These are phyloP conservation scores for Drosophila quinaria DNA, from an alignment of 2,888 invertebrate species.

Conservation along the genomic window DNA sequence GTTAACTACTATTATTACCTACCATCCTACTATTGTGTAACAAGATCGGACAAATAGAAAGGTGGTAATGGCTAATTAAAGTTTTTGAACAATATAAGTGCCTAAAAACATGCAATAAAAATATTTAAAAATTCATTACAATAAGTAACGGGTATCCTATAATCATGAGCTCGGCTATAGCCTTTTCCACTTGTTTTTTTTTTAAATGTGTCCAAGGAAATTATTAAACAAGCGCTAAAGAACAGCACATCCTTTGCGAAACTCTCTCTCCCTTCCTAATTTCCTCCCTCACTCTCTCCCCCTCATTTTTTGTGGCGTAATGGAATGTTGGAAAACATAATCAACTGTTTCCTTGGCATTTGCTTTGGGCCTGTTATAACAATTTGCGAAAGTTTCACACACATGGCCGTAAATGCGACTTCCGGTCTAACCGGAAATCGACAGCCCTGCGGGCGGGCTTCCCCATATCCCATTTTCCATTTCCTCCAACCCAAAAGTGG, in stretches of 20 bases:
- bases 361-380: slow-evolving; percentile 37
- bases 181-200: no score
- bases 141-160: no score
- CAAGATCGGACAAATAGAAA: no score
- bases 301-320: neutral
- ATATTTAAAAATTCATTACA: no score
- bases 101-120: no score
- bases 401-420: slow-evolving; percentile 48
- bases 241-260: neutral
- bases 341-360: slow-evolving; percentile 52
- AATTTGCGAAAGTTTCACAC: slow-evolving; percentile 46
- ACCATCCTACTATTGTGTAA: no score
- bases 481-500: neutral
- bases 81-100: no score
- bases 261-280: neutral
- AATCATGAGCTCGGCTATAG: no score
- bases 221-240: neutral
- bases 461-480: slow-evolving; percentile 7
- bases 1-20: no score
- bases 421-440: slow-evolving; percentile 61
- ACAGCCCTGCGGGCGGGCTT: slow-evolving; percentile 26
- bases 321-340: slow-evolving; percentile 30
- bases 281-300: neutral
- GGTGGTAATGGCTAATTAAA: no score
- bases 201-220: neutral